Conservation (phyloP, 2,797 vertebrate genomes). For the Pangasius macronema region DNA sequence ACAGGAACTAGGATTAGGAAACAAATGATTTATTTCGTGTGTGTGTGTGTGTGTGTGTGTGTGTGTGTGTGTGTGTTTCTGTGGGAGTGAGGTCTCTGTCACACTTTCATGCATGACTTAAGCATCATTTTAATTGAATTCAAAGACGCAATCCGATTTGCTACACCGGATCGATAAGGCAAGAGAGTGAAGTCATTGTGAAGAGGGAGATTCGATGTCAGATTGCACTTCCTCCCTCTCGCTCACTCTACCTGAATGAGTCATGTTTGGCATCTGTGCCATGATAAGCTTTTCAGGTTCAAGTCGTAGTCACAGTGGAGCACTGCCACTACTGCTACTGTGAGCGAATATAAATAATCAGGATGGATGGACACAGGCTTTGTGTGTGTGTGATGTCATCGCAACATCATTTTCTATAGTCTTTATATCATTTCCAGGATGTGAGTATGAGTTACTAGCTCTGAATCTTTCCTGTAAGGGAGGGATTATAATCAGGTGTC, state of each 20-base stretch:
- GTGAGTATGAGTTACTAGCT: not conserved
- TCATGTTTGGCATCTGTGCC: constrained; percentile 30
- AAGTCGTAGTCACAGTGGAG: not conserved
- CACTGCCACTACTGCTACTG: not conserved
- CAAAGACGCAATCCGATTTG: constrained; percentile 32
- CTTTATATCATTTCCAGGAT: not conserved
- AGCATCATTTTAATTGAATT: constrained; percentile 32
- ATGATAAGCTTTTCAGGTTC: not conserved
- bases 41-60: not conserved
- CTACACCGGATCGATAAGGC: constrained; percentile 42
- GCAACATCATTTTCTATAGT: too few relatives aligned
- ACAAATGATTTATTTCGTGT: not conserved
- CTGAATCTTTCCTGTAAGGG: not conserved
- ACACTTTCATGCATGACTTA: constrained; percentile 7
- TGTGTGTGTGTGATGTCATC: not conserved
- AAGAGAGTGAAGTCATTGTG: constrained; percentile 49
- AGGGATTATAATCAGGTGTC: not conserved
- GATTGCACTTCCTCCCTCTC: constrained; percentile 33
- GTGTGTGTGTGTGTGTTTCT: not conserved
- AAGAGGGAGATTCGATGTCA: constrained; percentile 51
- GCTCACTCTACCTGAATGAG: constrained; percentile 35
- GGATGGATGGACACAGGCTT: not conserved
- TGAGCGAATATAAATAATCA: not conserved
- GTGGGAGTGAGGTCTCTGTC: not conserved
- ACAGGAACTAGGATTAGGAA: not conserved